Conservation (phyloP, 2,797 vertebrate species). For the Glyptemys insculpta region DNA sequence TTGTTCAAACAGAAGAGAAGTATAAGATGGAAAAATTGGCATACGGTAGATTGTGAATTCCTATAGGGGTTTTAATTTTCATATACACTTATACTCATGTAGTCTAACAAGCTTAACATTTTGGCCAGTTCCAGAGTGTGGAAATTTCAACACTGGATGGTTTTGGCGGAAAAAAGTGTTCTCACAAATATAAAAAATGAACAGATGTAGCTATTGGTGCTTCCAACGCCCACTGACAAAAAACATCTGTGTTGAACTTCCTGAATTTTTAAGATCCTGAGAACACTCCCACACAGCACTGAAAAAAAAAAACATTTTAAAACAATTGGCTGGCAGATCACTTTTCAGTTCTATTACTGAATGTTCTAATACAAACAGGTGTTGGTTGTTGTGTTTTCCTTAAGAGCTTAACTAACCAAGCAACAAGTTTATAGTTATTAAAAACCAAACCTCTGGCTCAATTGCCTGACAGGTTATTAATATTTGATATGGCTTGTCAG, state of each 20-base stretch:
- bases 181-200: slow-evolving; percentile 79
- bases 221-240: slow-evolving; percentile 82
- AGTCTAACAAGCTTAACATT: slow-evolving; percentile 52
- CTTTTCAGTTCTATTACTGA: slow-evolving; percentile 59
- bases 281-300: slow-evolving; percentile 80
- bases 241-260: slow-evolving; percentile 84
- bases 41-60: slow-evolving; percentile 20
- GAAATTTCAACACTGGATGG: slow-evolving; percentile 70
- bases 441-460: rapidly evolving
- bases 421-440: not conserved
- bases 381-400: slow-evolving; percentile 56
- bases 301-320: slow-evolving; percentile 54
- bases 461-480: not conserved
- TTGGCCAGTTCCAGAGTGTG: slow-evolving; percentile 52
- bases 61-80: slow-evolving; percentile 59
- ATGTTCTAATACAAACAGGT: slow-evolving; percentile 68
- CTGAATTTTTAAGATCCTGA: slow-evolving; percentile 78
- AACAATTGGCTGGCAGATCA: slow-evolving; percentile 48
- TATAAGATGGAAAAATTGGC: slow-evolving; percentile 61
- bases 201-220: slow-evolving; percentile 80
- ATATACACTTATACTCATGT: slow-evolving; percentile 37
- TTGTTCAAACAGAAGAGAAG: slow-evolving; percentile 53
- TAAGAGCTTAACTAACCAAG: slow-evolving; percentile 10
- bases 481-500: not conserved
- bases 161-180: slow-evolving; percentile 73